These are phyloP conservation scores for Crenichthys baileyi DNA, from an alignment of 2,797 vertebrate species.

Conservation along the genomic window DNA sequence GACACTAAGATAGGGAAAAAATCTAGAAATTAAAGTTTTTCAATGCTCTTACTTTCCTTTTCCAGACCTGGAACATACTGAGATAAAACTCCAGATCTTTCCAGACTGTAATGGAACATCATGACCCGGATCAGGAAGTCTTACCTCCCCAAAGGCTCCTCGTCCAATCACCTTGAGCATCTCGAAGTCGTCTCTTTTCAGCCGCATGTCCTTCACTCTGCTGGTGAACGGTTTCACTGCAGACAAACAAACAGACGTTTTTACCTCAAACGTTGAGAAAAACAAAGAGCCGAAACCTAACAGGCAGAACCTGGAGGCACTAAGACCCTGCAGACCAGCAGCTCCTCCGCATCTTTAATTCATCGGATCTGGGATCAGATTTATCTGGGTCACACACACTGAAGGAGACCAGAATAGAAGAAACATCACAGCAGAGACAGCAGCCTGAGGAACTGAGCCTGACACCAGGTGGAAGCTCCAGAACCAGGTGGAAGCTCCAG, in stretches of 20 bases:
- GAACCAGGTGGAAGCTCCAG: not conserved
- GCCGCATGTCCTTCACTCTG: conserved; percentile 89
- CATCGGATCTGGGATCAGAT: conserved; percentile 28
- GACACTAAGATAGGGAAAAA: no score
- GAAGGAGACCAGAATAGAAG: conserved; percentile 7
- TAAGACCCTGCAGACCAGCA: conserved; percentile 25
- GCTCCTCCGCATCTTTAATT: conserved; percentile 29
- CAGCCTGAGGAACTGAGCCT: not conserved
- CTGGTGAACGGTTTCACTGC: conserved; percentile 90
- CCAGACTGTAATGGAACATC: no score
- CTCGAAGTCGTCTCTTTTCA: conserved; percentile 93
- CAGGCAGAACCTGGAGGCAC: not conserved
- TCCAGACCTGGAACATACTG: no score
- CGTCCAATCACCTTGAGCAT: conserved; percentile 96
- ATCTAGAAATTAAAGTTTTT: no score
- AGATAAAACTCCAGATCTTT: no score
- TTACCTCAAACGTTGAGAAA: not conserved
- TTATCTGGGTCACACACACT: conserved; percentile 38
- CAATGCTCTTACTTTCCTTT: no score
- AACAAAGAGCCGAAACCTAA: not conserved
- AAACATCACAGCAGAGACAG: not conserved
- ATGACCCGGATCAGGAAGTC: conserved; percentile 39
- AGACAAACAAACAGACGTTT: conserved; percentile 5
- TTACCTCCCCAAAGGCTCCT: conserved; percentile 95
- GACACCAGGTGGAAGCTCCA: not conserved